Conservation (phyloP, 2,797 vertebrate species). For the Limnodromus scolopaceus region DNA sequence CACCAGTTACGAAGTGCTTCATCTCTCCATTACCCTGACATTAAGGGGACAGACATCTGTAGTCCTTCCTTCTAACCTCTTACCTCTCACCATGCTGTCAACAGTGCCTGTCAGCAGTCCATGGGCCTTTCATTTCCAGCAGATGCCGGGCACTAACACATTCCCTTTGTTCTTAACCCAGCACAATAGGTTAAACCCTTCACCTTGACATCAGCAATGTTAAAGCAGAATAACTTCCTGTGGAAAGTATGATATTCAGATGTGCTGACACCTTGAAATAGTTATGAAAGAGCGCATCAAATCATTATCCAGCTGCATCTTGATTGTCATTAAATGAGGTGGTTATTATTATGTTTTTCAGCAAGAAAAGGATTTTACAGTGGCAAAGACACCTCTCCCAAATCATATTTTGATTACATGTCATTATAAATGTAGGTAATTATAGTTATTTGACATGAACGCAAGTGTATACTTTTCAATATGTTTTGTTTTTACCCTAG, state of each 20-base stretch:
- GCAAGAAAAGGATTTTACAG: background rate
- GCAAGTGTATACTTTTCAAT: constrained; percentile 9
- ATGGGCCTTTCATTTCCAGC: background rate
- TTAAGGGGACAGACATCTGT: background rate
- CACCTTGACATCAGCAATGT: accelerated
- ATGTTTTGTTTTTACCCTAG: background rate
- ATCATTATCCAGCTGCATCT: background rate
- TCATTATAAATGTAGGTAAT: constrained; percentile 21
- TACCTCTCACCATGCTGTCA: background rate
- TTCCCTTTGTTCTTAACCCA: background rate
- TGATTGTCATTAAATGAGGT: constrained; percentile 2
- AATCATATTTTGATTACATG: constrained; percentile 48
- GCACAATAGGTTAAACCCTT: background rate
- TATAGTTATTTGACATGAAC: constrained; percentile 1
- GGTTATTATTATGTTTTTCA: constrained; percentile 12
- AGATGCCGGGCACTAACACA: background rate
- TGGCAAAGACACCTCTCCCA: background rate
- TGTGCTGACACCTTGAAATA: background rate
- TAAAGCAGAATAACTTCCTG: background rate
- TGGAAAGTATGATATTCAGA: background rate
- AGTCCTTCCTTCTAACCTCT: background rate
- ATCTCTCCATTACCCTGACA: background rate
- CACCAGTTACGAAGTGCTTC: background rate
- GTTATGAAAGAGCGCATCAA: background rate
- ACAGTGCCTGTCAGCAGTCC: background rate